Evolutionary conservation across 2,113 vertebrate species (phyloP).

Genomic region (Trogon surrucura): DNA sequence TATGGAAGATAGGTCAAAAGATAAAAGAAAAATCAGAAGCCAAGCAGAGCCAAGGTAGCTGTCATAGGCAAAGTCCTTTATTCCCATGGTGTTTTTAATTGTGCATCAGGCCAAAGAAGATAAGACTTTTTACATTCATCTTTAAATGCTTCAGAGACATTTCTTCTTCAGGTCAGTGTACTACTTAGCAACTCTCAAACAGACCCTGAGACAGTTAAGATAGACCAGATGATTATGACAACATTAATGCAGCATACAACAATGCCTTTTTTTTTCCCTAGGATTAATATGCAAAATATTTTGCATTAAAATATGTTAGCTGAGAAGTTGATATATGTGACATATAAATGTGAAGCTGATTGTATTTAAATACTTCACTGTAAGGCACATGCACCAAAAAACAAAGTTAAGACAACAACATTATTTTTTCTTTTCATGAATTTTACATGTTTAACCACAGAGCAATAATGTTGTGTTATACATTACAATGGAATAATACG

Average conservation of each 20-base stretch:
- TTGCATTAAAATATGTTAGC: not conserved
- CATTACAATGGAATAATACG: not conserved
- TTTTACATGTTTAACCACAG: constrained; percentile 28
- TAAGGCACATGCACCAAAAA: not conserved
- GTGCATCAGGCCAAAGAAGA: not conserved
- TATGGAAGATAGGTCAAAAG: not conserved
- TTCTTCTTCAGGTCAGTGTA: not conserved
- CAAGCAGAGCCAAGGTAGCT: not conserved
- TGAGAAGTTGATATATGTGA: not conserved
- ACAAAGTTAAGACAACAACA: not conserved
- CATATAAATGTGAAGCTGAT: not conserved
- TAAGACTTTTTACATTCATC: not conserved
- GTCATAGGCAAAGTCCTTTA: not conserved
- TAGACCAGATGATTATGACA: not conserved
- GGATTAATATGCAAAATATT: not conserved
- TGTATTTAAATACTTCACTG: constrained; percentile 3
- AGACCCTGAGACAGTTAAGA: not conserved
- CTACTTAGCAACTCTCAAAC: not conserved
- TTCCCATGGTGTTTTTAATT: not conserved
- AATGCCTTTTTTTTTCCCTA: not conserved
- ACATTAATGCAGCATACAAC: not conserved
- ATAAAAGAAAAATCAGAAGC: not conserved
- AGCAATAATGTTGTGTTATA: not conserved
- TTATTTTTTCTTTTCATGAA: constrained; percentile 27
- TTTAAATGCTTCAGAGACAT: not conserved